phyloP scores from a whole-genome alignment of 1,140 invertebrate genomes.

The Ceratosolen solmsi region DNA sequence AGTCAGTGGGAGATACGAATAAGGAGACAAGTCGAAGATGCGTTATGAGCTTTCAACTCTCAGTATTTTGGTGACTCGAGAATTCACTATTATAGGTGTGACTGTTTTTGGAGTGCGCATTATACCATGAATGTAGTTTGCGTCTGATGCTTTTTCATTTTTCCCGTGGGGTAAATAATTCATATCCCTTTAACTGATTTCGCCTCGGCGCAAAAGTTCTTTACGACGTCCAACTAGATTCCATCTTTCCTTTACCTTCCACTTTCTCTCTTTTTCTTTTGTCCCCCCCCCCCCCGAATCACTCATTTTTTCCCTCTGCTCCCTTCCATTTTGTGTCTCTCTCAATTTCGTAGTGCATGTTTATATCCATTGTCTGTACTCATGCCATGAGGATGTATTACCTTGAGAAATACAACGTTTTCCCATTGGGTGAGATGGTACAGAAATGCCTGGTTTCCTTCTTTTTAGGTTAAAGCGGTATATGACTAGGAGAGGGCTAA shows the following conservation, averaged over 20 bases:
- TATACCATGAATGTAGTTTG: conserved; percentile 6
- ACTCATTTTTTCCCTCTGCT: not conserved
- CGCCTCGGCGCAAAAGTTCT: conserved; percentile 63
- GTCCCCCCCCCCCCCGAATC: not conserved
- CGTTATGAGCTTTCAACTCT: conserved; percentile 20
- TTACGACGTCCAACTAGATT: conserved; percentile 58
- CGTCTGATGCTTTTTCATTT: conserved; percentile 58
- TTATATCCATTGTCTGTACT: conserved; percentile 38
- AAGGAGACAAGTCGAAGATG: not conserved
- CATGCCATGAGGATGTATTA: conserved; percentile 44
- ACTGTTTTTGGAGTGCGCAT: not conserved
- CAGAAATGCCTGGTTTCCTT: conserved; percentile 18
- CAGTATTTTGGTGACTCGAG: not conserved
- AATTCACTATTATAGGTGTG: not conserved
- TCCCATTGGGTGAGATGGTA: conserved; percentile 46
- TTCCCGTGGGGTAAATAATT: conserved; percentile 65
- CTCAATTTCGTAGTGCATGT: conserved; percentile 4
- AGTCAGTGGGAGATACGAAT: not conserved
- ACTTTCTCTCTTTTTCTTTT: not conserved
- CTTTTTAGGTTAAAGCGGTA: conserved; percentile 38
- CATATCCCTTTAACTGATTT: conserved; percentile 65
- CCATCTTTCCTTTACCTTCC: conserved; percentile 22
- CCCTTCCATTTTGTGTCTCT: not conserved
- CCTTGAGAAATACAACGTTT: conserved; percentile 47
- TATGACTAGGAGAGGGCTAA: conserved; percentile 12